Conservation (phyloP, 64 coral and sea anemone species). For the Trachythela sp. region DNA sequence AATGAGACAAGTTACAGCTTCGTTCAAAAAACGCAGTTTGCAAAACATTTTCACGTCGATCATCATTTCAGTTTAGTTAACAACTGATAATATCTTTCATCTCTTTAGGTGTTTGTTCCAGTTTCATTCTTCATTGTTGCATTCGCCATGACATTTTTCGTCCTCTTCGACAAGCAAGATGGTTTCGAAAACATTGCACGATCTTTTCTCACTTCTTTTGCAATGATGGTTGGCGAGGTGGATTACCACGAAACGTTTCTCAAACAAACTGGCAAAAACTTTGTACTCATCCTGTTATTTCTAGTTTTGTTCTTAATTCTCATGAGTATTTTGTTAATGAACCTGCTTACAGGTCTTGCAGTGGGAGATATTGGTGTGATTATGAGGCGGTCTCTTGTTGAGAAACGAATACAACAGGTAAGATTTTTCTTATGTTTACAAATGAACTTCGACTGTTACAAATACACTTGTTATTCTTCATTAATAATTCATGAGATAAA, state of each 20-base stretch:
- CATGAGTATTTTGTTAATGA: constrained; percentile 5
- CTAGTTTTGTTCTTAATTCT: neutral
- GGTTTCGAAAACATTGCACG: neutral
- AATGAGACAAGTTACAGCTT: too few species aligned
- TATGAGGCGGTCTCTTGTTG: neutral
- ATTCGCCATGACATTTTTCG: constrained; percentile 1
- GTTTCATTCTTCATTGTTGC: neutral
- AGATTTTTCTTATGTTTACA: neutral
- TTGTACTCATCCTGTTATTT: neutral
- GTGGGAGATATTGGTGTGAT: constrained; percentile 12
- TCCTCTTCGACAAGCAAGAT: neutral
- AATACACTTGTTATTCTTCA: too few species aligned
- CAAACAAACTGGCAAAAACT: neutral
- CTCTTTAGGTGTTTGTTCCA: neutral
- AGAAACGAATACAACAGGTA: constrained; percentile 12
- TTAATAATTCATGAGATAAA: too few species aligned
- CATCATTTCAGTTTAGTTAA: too few species aligned
- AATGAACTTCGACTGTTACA: too few species aligned
- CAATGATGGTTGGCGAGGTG: constrained; percentile 8
- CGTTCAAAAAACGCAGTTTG: too few species aligned
- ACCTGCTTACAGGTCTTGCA: constrained; percentile 4
- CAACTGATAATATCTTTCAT: neutral
- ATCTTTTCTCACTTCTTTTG: neutral
- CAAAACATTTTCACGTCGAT: too few species aligned
- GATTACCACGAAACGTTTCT: constrained; percentile 1